phyloP scores from a whole-genome alignment of 2,888 invertebrate species.

The Urechis unicinctus region DNA sequence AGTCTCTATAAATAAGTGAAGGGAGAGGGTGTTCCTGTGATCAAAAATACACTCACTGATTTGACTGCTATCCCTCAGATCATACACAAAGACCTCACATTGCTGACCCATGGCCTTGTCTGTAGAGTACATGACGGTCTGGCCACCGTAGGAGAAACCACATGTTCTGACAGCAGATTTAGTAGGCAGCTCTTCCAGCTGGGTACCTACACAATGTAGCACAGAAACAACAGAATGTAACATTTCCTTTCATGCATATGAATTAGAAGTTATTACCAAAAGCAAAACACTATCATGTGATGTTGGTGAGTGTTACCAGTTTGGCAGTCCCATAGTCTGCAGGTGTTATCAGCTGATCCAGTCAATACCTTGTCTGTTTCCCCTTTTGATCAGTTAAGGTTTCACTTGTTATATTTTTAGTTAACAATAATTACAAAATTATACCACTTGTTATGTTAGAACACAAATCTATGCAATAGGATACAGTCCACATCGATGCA shows the following conservation, averaged over 20 bases:
- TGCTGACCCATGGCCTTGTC: constrained; percentile 86
- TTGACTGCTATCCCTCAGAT: constrained; percentile 52
- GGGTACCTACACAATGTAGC: constrained; percentile 30
- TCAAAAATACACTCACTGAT: constrained; percentile 35
- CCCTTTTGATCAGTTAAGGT: constrained; percentile 50
- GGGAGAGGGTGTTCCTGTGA: background rate
- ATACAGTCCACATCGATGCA: constrained; percentile 89
- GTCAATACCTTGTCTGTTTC: constrained; percentile 82
- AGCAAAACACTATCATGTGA: constrained; percentile 6
- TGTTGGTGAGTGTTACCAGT: no score
- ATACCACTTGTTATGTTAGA: background rate
- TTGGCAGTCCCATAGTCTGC: constrained; percentile 81
- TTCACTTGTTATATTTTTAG: background rate
- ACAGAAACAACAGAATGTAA: background rate
- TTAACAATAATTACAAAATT: background rate
- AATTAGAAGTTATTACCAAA: background rate
- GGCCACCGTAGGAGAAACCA: constrained; percentile 85
- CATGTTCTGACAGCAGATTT: constrained; percentile 83
- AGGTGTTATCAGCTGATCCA: constrained; percentile 89
- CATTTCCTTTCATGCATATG: background rate
- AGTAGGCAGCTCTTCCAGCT: constrained; percentile 33
- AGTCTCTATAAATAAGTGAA: background rate
- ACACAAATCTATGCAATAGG: constrained; percentile 12
- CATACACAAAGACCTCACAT: constrained; percentile 77
- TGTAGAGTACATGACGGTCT: constrained; percentile 86